Conservation (phyloP, 2,888 invertebrate species). For the Thelaira solivaga region DNA sequence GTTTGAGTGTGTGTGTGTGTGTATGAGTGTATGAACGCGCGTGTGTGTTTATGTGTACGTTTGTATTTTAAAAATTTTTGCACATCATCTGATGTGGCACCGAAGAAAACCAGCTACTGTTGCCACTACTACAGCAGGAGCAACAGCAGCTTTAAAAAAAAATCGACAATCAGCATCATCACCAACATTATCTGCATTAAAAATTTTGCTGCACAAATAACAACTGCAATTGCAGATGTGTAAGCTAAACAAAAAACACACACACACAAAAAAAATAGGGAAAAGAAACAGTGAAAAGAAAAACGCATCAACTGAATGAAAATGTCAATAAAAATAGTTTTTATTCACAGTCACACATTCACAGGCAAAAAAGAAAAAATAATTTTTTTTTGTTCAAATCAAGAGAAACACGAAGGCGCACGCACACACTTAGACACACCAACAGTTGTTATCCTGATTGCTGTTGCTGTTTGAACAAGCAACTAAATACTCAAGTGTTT, state of each 20-base stretch:
- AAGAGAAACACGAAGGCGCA: background rate
- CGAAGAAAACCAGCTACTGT: constrained; percentile 24
- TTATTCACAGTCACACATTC: constrained; percentile 6
- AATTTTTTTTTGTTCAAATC: constrained; percentile 2
- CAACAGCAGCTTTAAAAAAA: background rate
- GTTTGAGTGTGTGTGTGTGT: no score
- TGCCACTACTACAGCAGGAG: constrained; percentile 4
- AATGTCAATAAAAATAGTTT: constrained; percentile 44
- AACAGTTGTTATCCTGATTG: constrained; percentile 14
- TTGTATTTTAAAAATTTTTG: constrained; percentile 36
- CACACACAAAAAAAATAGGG: background rate
- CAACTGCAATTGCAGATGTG: constrained; percentile 11
- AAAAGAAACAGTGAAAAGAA: no score
- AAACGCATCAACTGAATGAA: constrained; percentile 23
- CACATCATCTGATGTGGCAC: constrained; percentile 39
- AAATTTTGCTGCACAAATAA: background rate
- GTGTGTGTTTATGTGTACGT: no score
- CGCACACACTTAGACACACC: background rate
- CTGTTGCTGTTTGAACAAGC: background rate
- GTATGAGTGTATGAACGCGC: background rate
- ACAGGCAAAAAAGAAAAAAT: background rate
- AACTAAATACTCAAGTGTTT: constrained; percentile 14
- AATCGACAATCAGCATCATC: constrained; percentile 1
- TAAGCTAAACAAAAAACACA: background rate
- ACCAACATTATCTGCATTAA: background rate